Evolutionary conservation across 1,140 invertebrate genomes (phyloP).

Genomic region (Laupala kohalensis): DNA sequence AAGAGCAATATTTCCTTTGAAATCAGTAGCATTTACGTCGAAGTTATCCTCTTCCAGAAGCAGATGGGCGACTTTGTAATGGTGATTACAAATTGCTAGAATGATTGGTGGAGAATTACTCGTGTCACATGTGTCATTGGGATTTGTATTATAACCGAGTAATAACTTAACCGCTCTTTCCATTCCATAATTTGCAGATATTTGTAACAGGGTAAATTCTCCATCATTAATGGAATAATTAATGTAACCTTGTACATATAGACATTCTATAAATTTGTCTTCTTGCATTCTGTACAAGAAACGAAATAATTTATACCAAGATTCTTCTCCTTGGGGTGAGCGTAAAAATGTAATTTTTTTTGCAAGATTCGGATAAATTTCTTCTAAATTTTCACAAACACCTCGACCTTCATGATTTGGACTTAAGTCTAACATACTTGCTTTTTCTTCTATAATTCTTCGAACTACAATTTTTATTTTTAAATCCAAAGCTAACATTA

Average conservation of each 20-base stretch:
- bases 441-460: background rate
- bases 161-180: constrained; percentile 38
- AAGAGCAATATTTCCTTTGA: constrained; percentile 59
- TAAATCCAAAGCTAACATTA: constrained; percentile 24
- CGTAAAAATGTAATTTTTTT: constrained; percentile 25
- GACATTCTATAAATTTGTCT: background rate
- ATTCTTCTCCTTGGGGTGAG: background rate
- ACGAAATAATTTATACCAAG: background rate
- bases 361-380: constrained; percentile 46
- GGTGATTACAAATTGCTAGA: constrained; percentile 44
- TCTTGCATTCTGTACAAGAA: background rate
- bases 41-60: constrained; percentile 33
- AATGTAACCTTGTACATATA: constrained; percentile 4
- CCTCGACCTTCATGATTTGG: background rate
- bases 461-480: constrained; percentile 24
- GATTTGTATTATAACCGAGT: constrained; percentile 37
- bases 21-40: constrained; percentile 51
- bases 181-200: constrained; percentile 43
- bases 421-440: constrained; percentile 22
- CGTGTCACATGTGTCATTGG: too few species aligned
- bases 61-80: constrained; percentile 41
- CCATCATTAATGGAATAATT: constrained; percentile 32
- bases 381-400: constrained; percentile 28
- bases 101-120: constrained; percentile 32
- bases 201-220: constrained; percentile 39